Evolutionary conservation across 2,797 vertebrate species (phyloP).

Genomic region (Tangara arthus): DNA sequence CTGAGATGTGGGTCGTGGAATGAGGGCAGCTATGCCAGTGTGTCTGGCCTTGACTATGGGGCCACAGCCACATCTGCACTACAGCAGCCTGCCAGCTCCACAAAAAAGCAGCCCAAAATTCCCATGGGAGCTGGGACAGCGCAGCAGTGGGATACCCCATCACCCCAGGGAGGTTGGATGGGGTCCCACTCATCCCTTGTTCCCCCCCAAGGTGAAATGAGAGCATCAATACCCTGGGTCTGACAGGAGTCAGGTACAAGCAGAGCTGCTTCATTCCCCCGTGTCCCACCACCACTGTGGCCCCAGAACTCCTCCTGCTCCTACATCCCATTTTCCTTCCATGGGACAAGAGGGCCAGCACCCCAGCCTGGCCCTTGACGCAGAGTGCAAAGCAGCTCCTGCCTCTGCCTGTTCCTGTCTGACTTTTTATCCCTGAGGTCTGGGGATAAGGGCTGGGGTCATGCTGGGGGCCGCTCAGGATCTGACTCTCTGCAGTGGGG

Average conservation of each 20-base stretch:
- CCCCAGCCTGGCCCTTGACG: background rate
- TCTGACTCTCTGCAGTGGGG: background rate
- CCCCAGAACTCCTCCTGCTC: background rate
- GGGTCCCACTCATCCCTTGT: background rate
- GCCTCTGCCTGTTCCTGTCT: background rate
- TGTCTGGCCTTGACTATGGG: background rate
- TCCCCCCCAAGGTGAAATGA: background rate
- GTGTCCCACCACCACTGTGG: background rate
- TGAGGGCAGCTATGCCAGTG: fast-evolving
- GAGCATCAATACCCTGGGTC: background rate
- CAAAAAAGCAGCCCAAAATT: background rate
- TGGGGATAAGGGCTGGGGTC: background rate
- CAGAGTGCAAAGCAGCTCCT: background rate
- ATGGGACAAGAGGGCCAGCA: background rate
- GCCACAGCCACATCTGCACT: background rate
- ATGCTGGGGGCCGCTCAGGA: fast-evolving
- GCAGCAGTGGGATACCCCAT: background rate
- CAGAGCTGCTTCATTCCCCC: background rate
- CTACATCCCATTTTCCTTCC: fast-evolving
- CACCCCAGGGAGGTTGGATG: too few relatives aligned
- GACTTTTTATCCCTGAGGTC: background rate
- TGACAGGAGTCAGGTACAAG: fast-evolving
- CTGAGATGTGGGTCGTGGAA: background rate
- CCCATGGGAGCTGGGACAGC: background rate
- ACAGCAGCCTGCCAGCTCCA: background rate